These are phyloP conservation scores for Tor tambroides DNA, from an alignment of 2,113 vertebrate genomes.

Conservation along the genomic window DNA sequence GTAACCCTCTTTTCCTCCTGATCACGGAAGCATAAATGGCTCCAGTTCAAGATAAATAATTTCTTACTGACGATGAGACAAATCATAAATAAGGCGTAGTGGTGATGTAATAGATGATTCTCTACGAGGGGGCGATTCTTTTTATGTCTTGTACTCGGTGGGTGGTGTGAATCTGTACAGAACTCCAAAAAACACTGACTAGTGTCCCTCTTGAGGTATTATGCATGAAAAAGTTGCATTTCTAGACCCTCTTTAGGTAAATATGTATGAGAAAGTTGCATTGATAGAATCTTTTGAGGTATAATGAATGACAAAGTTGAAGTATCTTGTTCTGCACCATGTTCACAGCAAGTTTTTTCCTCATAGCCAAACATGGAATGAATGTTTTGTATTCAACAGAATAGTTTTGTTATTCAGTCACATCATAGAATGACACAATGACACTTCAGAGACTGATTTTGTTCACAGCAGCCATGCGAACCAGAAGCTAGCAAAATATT, in stretches of 20 bases:
- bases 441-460: conserved; percentile 14
- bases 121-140: neutral
- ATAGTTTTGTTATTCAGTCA: conserved; percentile 18
- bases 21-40: conserved; percentile 55
- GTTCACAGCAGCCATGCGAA: neutral
- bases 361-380: neutral
- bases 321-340: neutral
- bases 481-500: neutral
- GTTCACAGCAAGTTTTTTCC: neutral
- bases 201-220: neutral
- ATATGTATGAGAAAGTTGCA: neutral
- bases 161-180: neutral
- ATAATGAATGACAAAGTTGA: neutral
- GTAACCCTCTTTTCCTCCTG: conserved; percentile 51
- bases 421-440: conserved; percentile 6
- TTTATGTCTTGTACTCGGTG: neutral
- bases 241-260: neutral
- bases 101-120: conserved; percentile 19
- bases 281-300: neutral
- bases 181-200: neutral
- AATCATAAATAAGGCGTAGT: conserved; percentile 22
- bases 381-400: neutral
- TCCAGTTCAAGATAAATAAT: conserved; percentile 59
- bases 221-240: neutral
- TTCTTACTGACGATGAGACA: conserved; percentile 17